A percentile compares a stretch with the other conserved stretches of the same genome.
These are phyloP conservation scores for Trachythela sp. DNA, from an alignment of 64 coral and sea anemone species.

Conservation along the genomic window DNA sequence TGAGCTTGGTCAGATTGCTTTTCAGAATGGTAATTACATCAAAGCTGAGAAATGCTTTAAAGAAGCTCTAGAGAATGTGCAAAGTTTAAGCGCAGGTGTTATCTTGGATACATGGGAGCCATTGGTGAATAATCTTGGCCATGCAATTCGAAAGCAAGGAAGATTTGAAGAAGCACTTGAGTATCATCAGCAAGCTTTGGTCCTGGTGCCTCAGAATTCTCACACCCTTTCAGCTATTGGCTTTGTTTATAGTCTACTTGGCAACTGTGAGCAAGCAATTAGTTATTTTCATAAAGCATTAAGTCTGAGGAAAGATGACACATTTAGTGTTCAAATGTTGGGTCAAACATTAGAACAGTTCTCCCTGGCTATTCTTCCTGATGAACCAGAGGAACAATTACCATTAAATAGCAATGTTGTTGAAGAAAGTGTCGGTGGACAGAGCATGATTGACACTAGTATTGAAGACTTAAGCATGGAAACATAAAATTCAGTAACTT, in stretches of 20 bases:
- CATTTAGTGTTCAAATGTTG: conserved; percentile 28
- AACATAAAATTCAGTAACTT: not conserved
- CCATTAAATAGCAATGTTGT: not conserved
- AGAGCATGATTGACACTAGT: not conserved
- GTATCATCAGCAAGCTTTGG: conserved; percentile 76
- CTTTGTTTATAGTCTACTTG: conserved; percentile 85
- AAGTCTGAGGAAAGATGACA: conserved; percentile 18
- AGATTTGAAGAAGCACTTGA: conserved; percentile 84
- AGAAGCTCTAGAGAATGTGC: conserved; percentile 75
- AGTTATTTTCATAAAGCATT: conserved; percentile 88
- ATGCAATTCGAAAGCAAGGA: conserved; percentile 77
- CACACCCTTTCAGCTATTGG: conserved; percentile 84
- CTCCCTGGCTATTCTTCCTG: not conserved
- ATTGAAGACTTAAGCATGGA: conserved; percentile 1
- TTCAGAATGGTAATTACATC: conserved; percentile 74
- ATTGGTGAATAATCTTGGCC: conserved; percentile 85
- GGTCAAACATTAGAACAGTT: conserved; percentile 18
- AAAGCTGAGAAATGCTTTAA: conserved; percentile 82
- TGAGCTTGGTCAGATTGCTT: conserved; percentile 94
- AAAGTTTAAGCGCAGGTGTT: conserved; percentile 68
- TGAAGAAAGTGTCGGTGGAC: not conserved
- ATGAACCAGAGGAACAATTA: not conserved
- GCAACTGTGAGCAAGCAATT: conserved; percentile 88
- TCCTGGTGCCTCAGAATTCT: conserved; percentile 83
- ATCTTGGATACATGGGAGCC: conserved; percentile 89